These are phyloP conservation scores for Acropora yongei DNA, from an alignment of 64 coral and sea anemone species.

Conservation along the genomic window DNA sequence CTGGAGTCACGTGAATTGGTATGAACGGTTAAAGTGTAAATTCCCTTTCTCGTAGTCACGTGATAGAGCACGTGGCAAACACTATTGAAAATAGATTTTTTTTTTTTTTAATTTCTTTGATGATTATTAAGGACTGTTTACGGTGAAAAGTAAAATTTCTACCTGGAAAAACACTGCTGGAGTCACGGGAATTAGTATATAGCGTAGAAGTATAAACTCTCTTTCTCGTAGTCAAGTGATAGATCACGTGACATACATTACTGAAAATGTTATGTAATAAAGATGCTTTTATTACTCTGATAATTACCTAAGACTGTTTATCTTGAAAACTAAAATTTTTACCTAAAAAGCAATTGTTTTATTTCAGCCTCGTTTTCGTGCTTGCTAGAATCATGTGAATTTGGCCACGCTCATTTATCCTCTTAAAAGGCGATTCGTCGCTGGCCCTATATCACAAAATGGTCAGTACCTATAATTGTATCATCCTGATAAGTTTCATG, in stretches of 20 bases:
- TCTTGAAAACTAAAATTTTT: conserved; percentile 1
- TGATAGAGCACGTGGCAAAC: background rate
- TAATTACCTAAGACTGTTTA: background rate
- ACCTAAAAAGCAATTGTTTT: conserved; percentile 1
- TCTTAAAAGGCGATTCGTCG: background rate
- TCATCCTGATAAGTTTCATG: background rate
- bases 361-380: background rate
- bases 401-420: background rate
- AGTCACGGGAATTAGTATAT: conserved; percentile 1
- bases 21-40: background rate
- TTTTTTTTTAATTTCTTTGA: background rate
- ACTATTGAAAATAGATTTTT: background rate
- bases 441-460: background rate
- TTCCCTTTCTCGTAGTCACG: background rate
- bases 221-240: background rate
- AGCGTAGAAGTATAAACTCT: background rate
- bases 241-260: background rate
- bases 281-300: conserved; percentile 7
- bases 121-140: background rate
- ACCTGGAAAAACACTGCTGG: background rate
- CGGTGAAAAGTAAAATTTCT: conserved; percentile 2
- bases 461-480: background rate
- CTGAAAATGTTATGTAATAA: background rate
- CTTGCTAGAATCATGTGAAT: conserved; percentile 1
- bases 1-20: no score